Conservation (phyloP, 1,140 invertebrate genomes). For the Branchinecta lynchi region DNA sequence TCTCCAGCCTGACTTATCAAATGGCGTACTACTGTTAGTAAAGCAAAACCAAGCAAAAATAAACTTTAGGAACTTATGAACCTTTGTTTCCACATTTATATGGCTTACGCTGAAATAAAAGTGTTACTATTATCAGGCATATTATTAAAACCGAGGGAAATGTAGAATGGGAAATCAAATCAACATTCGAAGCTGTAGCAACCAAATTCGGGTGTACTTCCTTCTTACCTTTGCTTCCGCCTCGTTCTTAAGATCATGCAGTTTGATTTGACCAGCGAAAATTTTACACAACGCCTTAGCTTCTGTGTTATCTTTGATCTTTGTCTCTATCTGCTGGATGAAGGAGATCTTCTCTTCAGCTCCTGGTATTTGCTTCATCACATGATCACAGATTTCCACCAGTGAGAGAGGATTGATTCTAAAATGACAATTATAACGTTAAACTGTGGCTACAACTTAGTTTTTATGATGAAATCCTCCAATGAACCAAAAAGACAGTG, state of each 20-base stretch:
- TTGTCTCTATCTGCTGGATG: constrained; percentile 65
- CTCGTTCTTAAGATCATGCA: constrained; percentile 64
- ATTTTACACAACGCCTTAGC: constrained; percentile 69
- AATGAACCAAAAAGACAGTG: no score
- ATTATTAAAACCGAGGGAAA: no score
- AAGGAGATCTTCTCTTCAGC: constrained; percentile 67
- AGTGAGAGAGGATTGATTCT: constrained; percentile 86
- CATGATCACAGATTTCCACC: constrained; percentile 65
- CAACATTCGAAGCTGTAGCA: not conserved
- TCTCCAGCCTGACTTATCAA: no score
- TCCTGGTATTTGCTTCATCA: constrained; percentile 62
- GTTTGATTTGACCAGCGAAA: constrained; percentile 64
- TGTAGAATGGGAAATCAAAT: no score
- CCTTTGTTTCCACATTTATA: no score
- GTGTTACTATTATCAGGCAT: no score
- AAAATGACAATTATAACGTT: constrained; percentile 26
- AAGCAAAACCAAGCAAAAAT: no score
- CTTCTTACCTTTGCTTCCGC: constrained; percentile 49
- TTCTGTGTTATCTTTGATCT: constrained; percentile 74
- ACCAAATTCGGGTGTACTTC: not conserved
- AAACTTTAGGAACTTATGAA: no score
- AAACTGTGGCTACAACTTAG: no score
- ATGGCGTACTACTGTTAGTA: no score
- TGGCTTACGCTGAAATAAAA: no score
- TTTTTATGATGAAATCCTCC: no score